A percentile compares a stretch with the other conserved stretches of the same genome.
Evolutionary conservation across 2,888 invertebrate species (phyloP).

Genomic region (Arrhopalites spinosus): DNA sequence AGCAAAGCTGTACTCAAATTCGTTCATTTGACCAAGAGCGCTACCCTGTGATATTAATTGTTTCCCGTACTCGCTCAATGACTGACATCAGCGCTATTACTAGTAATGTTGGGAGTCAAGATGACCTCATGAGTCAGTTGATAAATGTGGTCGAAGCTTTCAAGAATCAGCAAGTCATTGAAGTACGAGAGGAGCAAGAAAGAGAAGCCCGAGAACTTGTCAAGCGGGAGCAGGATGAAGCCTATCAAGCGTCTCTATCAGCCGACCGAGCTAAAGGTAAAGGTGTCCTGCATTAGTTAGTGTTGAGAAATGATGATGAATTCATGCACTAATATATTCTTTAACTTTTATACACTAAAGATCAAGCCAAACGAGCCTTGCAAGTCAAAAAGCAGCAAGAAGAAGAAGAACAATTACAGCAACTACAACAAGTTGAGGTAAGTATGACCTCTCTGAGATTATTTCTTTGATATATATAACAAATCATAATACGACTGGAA

Average conservation of each 20-base stretch:
- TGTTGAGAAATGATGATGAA: too few species aligned
- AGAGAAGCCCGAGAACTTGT: conserved; percentile 85
- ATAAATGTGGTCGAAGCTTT: conserved; percentile 86
- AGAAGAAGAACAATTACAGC: conserved; percentile 65
- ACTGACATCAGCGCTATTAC: conserved; percentile 66
- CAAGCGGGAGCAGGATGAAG: conserved; percentile 91
- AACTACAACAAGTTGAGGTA: conserved; percentile 71
- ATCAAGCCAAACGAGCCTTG: conserved; percentile 79
- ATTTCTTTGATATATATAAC: too few species aligned
- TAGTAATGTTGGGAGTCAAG: conserved; percentile 68
- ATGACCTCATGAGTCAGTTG: conserved; percentile 82
- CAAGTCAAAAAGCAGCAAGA: conserved; percentile 66
- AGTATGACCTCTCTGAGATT: neutral
- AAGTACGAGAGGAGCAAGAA: conserved; percentile 84
- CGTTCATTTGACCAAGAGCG: conserved; percentile 83
- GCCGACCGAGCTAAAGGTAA: conserved; percentile 77
- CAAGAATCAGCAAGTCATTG: conserved; percentile 74
- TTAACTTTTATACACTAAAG: conserved; percentile 59
- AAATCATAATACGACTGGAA: neutral
- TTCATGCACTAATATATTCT: too few species aligned
- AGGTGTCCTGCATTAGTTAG: too few species aligned
- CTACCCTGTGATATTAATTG: conserved; percentile 84
- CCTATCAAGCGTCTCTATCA: conserved; percentile 86
- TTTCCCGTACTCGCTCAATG: conserved; percentile 83
- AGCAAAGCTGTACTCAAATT: conserved; percentile 81